These are phyloP conservation scores for Stegophylla sp. DNA, from an alignment of 2,888 invertebrate species.

Conservation along the genomic window DNA sequence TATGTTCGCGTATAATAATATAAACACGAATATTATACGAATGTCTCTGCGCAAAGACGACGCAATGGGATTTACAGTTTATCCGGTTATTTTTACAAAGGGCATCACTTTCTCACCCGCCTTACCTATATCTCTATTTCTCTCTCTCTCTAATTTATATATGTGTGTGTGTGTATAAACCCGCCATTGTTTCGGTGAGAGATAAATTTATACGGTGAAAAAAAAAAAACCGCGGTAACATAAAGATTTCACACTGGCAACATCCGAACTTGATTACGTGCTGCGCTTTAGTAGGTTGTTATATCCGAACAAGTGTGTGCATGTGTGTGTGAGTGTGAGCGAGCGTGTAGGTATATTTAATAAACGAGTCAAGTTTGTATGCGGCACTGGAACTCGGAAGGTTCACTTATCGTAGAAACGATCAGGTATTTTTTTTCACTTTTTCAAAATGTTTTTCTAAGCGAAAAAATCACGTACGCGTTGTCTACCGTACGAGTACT, in stretches of 20 bases:
- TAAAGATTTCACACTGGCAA: neutral
- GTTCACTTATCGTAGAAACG: neutral
- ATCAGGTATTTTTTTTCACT: neutral
- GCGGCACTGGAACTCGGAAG: too few species aligned
- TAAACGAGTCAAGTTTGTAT: too few species aligned
- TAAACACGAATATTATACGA: neutral
- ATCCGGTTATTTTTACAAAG: neutral
- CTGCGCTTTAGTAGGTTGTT: neutral
- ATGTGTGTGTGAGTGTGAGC: neutral
- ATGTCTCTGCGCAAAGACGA: neutral
- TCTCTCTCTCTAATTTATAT: too few species aligned
- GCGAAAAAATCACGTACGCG: too few species aligned
- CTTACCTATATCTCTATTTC: too few species aligned
- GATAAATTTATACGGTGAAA: neutral
- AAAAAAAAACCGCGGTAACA: neutral
- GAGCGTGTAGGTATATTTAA: too few species aligned
- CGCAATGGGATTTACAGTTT: neutral
- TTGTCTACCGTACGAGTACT: too few species aligned
- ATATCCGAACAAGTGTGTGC: too few species aligned
- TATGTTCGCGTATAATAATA: too few species aligned
- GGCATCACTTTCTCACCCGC: neutral
- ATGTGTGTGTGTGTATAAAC: too few species aligned
- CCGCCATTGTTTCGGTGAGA: neutral
- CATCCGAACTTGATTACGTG: neutral
- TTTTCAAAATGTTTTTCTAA: conserved; percentile 3